Conservation (phyloP, 1,140 invertebrate species). For the Lasioglossum albipes region DNA sequence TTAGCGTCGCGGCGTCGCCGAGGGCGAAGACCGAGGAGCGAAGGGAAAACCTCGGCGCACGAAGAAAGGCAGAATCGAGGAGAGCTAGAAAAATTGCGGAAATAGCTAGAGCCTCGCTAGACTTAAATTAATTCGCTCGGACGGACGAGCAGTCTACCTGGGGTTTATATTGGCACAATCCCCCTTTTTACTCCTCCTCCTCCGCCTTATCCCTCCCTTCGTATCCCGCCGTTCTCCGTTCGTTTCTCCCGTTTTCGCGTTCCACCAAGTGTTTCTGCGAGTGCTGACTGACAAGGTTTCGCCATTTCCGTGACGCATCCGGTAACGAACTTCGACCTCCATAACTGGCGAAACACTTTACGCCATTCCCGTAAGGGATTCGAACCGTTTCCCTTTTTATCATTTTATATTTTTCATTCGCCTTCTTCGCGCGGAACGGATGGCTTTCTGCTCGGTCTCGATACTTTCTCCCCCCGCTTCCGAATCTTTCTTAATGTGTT, state of each 20-base stretch:
- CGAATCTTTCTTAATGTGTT: not conserved
- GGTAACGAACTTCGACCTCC: slow-evolving; percentile 65
- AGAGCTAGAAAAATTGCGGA: slow-evolving; percentile 72
- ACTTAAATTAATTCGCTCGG: slow-evolving; percentile 74
- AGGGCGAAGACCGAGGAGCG: slow-evolving; percentile 5
- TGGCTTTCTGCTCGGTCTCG: not conserved
- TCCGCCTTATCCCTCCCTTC: too few species aligned
- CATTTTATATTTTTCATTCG: slow-evolving; percentile 54
- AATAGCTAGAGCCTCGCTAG: slow-evolving; percentile 68
- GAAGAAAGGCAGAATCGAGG: slow-evolving; percentile 35
- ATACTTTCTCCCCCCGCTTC: not conserved
- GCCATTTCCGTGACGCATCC: slow-evolving; percentile 66
- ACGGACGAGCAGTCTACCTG: slow-evolving; percentile 57
- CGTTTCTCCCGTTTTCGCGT: slow-evolving; percentile 6
- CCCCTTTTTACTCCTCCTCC: slow-evolving; percentile 12
- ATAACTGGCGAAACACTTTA: slow-evolving; percentile 62
- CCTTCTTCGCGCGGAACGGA: not conserved
- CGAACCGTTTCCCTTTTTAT: slow-evolving; percentile 43
- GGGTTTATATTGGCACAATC: slow-evolving; percentile 63
- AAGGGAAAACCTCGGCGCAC: not conserved
- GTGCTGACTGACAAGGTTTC: slow-evolving; percentile 65
- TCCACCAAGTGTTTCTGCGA: slow-evolving; percentile 55
- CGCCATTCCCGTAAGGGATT: slow-evolving; percentile 43
- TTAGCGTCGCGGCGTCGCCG: slow-evolving; percentile 50
- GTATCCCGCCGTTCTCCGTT: not conserved